phyloP scores from a whole-genome alignment of 2,797 vertebrate species.

The Anguilla anguilla region DNA sequence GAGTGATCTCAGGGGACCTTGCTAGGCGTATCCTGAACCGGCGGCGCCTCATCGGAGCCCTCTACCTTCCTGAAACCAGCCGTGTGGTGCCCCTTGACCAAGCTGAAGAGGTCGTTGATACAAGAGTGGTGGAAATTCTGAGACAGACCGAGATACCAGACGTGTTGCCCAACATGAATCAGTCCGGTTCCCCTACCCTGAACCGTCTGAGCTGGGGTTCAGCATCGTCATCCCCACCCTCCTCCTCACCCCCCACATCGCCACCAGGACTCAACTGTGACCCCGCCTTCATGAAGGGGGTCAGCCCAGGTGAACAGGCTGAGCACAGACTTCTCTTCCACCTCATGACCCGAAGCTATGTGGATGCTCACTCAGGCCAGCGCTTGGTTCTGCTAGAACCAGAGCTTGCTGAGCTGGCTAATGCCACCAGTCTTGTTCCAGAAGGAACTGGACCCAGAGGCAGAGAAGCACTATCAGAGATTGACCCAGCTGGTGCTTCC shows the following conservation, averaged over 20 bases:
- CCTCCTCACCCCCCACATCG: conserved; percentile 50
- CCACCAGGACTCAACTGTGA: conserved; percentile 49
- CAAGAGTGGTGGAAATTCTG: conserved; percentile 66
- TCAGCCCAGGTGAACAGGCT: conserved; percentile 52
- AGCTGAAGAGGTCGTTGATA: conserved; percentile 60
- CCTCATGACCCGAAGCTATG: conserved; percentile 87
- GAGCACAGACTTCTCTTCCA: conserved; percentile 74
- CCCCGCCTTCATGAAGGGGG: conserved; percentile 42
- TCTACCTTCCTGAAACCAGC: conserved; percentile 81
- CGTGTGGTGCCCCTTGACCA: conserved; percentile 78
- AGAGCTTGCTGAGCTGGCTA: conserved; percentile 67
- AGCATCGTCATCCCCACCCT: conserved; percentile 53
- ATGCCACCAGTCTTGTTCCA: conserved; percentile 41
- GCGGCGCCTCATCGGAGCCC: conserved; percentile 73
- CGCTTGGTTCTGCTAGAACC: conserved; percentile 82
- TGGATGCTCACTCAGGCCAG: conserved; percentile 82
- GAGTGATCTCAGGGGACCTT: conserved; percentile 79
- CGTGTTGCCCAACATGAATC: conserved; percentile 67
- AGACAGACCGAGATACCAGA: conserved; percentile 78
- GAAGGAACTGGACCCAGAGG: conserved; percentile 25
- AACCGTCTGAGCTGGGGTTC: conserved; percentile 63
- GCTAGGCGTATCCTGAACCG: conserved; percentile 74
- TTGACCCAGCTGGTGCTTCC: neutral
- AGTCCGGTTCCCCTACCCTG: conserved; percentile 58
- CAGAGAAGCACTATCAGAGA: conserved; percentile 31